Percentiles rank a stretch among this genome's conserved stretches.
These are phyloP conservation scores for Patella depressa DNA, from an alignment of 2,888 invertebrate species.

Conservation along the genomic window DNA sequence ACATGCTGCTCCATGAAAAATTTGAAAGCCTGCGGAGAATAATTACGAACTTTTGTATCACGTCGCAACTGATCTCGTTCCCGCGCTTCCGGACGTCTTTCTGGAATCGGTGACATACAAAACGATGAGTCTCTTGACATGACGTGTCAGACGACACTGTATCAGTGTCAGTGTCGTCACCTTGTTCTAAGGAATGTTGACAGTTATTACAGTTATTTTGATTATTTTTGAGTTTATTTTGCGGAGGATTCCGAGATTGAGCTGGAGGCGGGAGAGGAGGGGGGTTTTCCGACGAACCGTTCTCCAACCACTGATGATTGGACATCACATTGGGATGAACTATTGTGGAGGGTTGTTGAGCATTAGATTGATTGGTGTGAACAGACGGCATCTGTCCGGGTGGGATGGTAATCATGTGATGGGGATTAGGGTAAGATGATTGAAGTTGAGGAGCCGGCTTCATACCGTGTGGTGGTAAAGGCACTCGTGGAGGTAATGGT, in stretches of 20 bases:
- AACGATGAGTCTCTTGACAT: constrained; percentile 55
- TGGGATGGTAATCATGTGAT: constrained; percentile 19
- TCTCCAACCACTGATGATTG: constrained; percentile 12
- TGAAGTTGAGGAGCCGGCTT: constrained; percentile 18
- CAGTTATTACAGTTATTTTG: neutral
- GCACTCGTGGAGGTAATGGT: constrained; percentile 58
- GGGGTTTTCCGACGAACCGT: neutral
- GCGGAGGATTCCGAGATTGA: constrained; percentile 16
- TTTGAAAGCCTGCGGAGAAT: constrained; percentile 96
- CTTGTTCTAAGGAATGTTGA: neutral
- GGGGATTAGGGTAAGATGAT: constrained; percentile 12
- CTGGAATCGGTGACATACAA: constrained; percentile 89
- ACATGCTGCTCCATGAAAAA: constrained; percentile 99
- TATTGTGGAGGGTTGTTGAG: constrained; percentile 21
- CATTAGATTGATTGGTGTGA: constrained; percentile 19
- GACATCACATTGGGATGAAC: constrained; percentile 14
- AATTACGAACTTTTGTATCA: constrained; percentile 87
- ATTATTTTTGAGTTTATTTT: neutral
- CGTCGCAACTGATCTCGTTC: constrained; percentile 84
- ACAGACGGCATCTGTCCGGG: constrained; percentile 29
- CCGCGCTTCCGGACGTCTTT: constrained; percentile 88
- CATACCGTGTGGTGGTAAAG: constrained; percentile 43
- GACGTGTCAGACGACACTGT: constrained; percentile 45
- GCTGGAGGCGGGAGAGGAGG: constrained; percentile 11
- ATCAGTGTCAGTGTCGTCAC: constrained; percentile 53